phyloP scores from a whole-genome alignment of 2,888 invertebrate species.

The Aquatica leii region DNA sequence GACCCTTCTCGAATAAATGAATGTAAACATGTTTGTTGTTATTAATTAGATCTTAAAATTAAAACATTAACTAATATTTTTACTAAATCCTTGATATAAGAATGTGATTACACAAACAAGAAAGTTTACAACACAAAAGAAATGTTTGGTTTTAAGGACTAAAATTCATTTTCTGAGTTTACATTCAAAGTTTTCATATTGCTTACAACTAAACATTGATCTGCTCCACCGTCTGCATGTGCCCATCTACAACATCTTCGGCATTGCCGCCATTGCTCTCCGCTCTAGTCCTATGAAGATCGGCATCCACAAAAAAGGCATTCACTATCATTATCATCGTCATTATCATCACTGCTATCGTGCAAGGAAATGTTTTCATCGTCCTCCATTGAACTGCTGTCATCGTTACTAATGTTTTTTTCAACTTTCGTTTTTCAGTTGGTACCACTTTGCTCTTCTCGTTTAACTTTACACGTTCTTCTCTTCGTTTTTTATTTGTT shows the following conservation, averaged over 20 bases:
- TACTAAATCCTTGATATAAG: too few species aligned
- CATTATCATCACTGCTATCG: too few species aligned
- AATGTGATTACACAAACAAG: too few species aligned
- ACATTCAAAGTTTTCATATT: not conserved
- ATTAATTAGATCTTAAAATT: too few species aligned
- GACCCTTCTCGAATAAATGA: too few species aligned
- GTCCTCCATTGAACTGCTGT: not conserved
- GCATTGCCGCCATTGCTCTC: slow-evolving; percentile 1
- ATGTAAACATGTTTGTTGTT: too few species aligned
- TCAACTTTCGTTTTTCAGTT: not conserved
- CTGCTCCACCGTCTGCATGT: not conserved
- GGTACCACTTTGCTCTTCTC: not conserved
- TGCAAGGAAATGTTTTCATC: not conserved
- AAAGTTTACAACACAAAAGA: too few species aligned
- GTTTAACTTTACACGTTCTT: too few species aligned
- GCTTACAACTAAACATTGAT: not conserved
- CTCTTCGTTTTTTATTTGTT: too few species aligned
- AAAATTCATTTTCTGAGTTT: not conserved
- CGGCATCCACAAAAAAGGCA: not conserved
- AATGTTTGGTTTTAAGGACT: not conserved
- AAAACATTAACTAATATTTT: too few species aligned
- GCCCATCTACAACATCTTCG: not conserved
- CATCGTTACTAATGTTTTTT: not conserved
- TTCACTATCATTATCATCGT: too few species aligned
- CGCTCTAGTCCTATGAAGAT: not conserved